Base-by-base conservation (phyloP, 2,113 vertebrate species). In the Xerus inauris region DNA sequence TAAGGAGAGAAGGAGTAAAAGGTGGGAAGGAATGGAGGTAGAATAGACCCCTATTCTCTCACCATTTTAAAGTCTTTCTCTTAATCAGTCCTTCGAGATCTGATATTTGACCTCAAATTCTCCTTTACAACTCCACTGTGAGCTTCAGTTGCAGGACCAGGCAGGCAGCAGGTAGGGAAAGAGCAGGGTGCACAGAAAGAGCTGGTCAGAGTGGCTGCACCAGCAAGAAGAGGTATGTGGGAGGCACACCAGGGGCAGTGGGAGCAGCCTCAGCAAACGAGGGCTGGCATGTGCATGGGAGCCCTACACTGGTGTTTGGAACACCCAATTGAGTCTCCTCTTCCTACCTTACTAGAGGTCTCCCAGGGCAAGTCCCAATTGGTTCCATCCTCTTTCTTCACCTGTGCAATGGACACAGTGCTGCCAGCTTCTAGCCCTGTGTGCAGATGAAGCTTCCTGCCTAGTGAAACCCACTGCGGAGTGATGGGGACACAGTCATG, bases 91-190 rank as follows among this genome's bases (percentile, higher is more conserved):
- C 22, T 86, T 42, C 20, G 45, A 87, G 30, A 54, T 47, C 20
- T 45, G 67, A n/a, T 20, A 45, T 17, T 65, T 85, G 67, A 80
- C 62, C 42, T 84, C 45, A 40, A 17, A 42, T 6, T 6, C 4
- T 6, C 1, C 1, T 64, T 51, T 59, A 26, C 14, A 64, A 6
- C 3, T 5, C 3, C 6, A 0, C 1, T 8, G 12, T 45, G 47
- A 42, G 57, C 42, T 38, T 20, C 30, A 38, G 3, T 6, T 28
- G 13, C 14, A 73, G 54, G 7, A 5, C 6, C 9, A 22, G 72
- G 22, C 1, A 1, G 26, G 28, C 40, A 47, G 6, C 1, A 7
- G 47, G 6, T 4, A 3, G 59, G 57, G 45, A 80, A 7, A 69
- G 71, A 62, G 67, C 47, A 40, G 62, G 47, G 6, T 8, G n/a